phyloP scores from a whole-genome alignment of 92 coral and sea anemone species.

The Palythoa caribaeorum region DNA sequence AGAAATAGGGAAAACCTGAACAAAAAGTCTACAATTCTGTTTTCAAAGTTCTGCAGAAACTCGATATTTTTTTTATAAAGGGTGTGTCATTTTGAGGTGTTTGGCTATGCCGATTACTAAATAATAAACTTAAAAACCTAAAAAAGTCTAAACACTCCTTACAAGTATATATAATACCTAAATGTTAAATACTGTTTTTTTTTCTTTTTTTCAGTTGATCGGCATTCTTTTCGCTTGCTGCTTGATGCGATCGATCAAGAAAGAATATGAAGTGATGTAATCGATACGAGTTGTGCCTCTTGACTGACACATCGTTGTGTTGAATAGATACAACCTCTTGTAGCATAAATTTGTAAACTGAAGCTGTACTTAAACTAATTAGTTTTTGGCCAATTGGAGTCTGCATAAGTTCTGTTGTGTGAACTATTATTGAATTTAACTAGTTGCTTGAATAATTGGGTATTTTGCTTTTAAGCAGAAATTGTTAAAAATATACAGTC shows the following conservation, averaged over 20 bases:
- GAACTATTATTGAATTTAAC: background rate
- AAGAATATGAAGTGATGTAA: conserved; percentile 93
- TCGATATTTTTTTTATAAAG: too few relatives aligned
- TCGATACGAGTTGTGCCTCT: background rate
- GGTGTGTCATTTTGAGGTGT: background rate
- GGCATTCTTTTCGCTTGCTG: conserved; percentile 93
- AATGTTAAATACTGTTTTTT: background rate
- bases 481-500: too few relatives aligned
- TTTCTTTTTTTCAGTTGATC: conserved; percentile 62
- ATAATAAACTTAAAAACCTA: too few relatives aligned
- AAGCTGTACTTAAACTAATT: background rate
- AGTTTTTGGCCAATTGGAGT: background rate
- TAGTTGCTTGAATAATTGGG: background rate
- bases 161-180: too few relatives aligned
- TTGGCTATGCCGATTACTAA: background rate
- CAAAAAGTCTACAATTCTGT: too few relatives aligned
- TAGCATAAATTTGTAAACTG: background rate
- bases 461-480: too few relatives aligned
- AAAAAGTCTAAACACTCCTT: too few relatives aligned
- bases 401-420: background rate
- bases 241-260: conserved; percentile 91
- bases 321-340: background rate
- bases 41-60: too few relatives aligned
- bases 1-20: too few relatives aligned
- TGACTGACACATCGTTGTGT: background rate